These are phyloP conservation scores for Cryptoprocta ferox DNA, from an alignment of 2,797 vertebrate species.

Conservation along the genomic window DNA sequence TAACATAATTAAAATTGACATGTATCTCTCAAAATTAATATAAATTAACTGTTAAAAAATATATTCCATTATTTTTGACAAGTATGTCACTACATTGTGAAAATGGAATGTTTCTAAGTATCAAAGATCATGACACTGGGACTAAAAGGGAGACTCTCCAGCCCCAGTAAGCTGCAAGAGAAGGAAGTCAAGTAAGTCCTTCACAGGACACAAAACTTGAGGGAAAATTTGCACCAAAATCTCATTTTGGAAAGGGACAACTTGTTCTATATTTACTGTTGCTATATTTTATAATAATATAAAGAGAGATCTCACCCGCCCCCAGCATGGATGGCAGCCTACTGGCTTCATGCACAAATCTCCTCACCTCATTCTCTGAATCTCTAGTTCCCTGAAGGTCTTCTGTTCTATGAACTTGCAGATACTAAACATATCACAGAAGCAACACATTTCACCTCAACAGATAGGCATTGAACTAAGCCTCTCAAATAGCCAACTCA, in stretches of 20 bases:
- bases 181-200: not conserved
- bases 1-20: slow-evolving; percentile 76
- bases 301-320: not conserved
- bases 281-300: not conserved
- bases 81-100: not conserved
- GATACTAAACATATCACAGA: not conserved
- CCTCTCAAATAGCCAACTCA: not conserved
- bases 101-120: not conserved
- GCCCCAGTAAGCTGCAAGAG: not conserved
- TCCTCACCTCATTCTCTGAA: not conserved
- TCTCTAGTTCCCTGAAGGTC: not conserved
- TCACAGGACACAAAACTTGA: not conserved
- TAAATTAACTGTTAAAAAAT: slow-evolving; percentile 58
- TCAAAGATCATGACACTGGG: not conserved
- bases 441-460: not conserved
- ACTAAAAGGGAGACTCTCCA: not conserved
- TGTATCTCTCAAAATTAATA: slow-evolving; percentile 62
- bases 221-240: not conserved
- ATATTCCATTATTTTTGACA: slow-evolving; percentile 52
- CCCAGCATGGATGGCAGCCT: not conserved
- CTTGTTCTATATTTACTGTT: not conserved
- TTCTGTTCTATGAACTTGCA: not conserved
- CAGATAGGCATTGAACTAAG: not conserved
- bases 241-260: not conserved
- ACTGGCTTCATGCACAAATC: not conserved